These are phyloP conservation scores for Hiodon alosoides DNA, from an alignment of 2,113 vertebrate genomes.

Conservation along the genomic window DNA sequence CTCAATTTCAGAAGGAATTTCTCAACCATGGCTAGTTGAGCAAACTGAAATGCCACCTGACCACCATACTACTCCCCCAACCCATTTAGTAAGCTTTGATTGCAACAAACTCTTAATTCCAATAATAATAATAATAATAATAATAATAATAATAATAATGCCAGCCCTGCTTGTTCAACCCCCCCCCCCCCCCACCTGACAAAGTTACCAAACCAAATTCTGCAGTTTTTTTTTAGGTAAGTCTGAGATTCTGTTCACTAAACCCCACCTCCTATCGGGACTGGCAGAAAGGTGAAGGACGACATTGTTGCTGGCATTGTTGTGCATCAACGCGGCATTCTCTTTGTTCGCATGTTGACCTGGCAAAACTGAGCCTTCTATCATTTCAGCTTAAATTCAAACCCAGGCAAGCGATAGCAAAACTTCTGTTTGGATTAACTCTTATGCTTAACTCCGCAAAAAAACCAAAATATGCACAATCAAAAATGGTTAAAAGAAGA, in stretches of 20 bases:
- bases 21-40: no score
- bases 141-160: constrained; percentile 29
- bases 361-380: background rate
- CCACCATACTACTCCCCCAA: no score
- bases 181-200: no score
- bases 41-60: no score
- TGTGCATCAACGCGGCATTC: constrained; percentile 30
- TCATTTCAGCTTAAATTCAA: background rate
- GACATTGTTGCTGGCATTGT: constrained; percentile 21
- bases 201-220: no score
- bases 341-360: background rate
- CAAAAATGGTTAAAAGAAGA: background rate
- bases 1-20: no score
- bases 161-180: constrained; percentile 35
- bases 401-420: background rate
- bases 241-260: constrained; percentile 33
- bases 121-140: no score
- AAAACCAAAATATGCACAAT: background rate
- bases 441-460: background rate
- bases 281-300: background rate
- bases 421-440: background rate
- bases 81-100: background rate
- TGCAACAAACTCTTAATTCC: background rate
- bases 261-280: constrained; percentile 33
- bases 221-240: constrained; percentile 44